phyloP scores from a whole-genome alignment of 2,797 vertebrate species.

The Ispidina lecontei region DNA sequence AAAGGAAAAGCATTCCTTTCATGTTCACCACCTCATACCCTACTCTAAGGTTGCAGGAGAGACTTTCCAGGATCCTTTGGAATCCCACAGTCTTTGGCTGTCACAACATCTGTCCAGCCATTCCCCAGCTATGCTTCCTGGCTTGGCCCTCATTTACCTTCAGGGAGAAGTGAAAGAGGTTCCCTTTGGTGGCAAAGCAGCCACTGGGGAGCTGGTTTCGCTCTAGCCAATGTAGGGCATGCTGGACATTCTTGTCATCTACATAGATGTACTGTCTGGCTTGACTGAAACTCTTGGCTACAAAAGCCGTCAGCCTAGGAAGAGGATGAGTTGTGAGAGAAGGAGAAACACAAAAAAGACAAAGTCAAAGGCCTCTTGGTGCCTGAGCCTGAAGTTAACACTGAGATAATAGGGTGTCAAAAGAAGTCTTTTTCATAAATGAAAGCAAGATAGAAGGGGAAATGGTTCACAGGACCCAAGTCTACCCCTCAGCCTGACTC shows the following conservation, averaged over 20 bases:
- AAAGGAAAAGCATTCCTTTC: not conserved
- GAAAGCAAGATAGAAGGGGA: not conserved
- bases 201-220: conserved; percentile 75
- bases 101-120: not conserved
- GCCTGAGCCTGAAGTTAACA: not conserved
- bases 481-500: not conserved
- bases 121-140: not conserved
- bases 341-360: not conserved
- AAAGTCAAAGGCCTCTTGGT: not conserved
- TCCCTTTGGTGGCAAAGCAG: conserved; percentile 85
- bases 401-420: not conserved
- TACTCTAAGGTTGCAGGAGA: not conserved
- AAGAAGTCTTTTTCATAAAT: not conserved
- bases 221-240: conserved; percentile 81
- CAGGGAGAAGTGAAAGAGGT: conserved; percentile 82
- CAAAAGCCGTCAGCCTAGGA: conserved; percentile 88
- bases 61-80: not conserved
- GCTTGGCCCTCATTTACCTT: conserved; percentile 72
- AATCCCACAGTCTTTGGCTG: not conserved
- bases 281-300: conserved; percentile 86
- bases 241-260: conserved; percentile 71
- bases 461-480: not conserved
- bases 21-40: not conserved
- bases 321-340: not conserved
- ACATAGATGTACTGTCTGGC: conserved; percentile 83